phyloP scores from a whole-genome alignment of 2,888 invertebrate species.

The Amphiduros pacificus region DNA sequence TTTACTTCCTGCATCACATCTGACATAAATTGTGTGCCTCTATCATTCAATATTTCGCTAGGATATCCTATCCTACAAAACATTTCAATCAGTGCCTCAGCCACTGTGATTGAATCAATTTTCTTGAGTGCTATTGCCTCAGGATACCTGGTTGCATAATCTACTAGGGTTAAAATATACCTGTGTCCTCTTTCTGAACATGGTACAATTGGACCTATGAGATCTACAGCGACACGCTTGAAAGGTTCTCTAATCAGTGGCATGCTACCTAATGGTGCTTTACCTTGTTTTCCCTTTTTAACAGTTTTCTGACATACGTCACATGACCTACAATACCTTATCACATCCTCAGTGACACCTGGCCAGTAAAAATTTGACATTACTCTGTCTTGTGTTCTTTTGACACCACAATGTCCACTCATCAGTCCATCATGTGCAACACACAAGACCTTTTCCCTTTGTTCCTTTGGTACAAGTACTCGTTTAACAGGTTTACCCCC shows the following conservation, averaged over 20 bases:
- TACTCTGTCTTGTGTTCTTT: not conserved
- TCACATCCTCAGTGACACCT: not conserved
- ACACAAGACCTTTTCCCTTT: not conserved
- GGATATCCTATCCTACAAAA: not conserved
- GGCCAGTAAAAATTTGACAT: not conserved
- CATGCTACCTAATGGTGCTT: slow-evolving; percentile 7
- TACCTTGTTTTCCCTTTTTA: slow-evolving; percentile 1
- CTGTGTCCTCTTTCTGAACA: not conserved
- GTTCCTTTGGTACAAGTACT: not conserved
- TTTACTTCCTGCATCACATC: not conserved
- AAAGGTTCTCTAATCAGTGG: slow-evolving; percentile 12
- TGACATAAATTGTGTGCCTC: not conserved
- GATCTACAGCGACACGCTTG: slow-evolving; percentile 13
- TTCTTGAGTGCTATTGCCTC: not conserved
- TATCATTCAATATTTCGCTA: not conserved
- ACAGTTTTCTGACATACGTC: slow-evolving; percentile 12
- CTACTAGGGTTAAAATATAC: not conserved
- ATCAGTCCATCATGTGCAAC: not conserved
- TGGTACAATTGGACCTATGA: slow-evolving; percentile 3
- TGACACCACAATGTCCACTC: no score
- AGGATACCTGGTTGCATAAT: not conserved
- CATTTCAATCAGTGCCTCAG: not conserved
- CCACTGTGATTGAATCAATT: not conserved
- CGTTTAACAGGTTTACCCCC: no score
- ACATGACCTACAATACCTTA: slow-evolving; percentile 6